A percentile compares a stretch with the other conserved stretches of the same genome.
Evolutionary conservation across 2,113 vertebrate species (phyloP).

Genomic region (Dascyllus trimaculatus): DNA sequence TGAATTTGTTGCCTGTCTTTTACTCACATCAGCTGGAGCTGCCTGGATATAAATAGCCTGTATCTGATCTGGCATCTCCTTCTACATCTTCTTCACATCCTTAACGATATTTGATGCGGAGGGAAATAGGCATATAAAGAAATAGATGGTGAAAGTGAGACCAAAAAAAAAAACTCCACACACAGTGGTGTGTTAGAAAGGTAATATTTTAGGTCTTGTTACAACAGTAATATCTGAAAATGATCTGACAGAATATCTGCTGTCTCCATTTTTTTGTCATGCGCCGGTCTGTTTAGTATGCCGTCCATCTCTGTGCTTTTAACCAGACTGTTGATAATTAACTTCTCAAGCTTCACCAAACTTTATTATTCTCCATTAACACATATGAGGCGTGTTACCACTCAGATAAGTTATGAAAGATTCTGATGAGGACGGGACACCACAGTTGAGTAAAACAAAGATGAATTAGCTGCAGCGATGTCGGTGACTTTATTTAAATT

Average conservation of each 20-base stretch:
- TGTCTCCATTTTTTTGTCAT: constrained; percentile 2
- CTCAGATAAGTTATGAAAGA: constrained; percentile 64
- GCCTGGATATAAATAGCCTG: constrained; percentile 52
- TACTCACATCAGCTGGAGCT: constrained; percentile 30
- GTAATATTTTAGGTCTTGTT: constrained; percentile 22
- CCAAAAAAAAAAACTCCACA: constrained; percentile 27
- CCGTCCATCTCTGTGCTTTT: constrained; percentile 54
- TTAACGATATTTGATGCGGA: constrained; percentile 34
- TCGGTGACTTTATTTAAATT: constrained; percentile 16
- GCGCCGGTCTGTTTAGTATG: constrained; percentile 58
- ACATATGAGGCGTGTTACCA: constrained; percentile 62
- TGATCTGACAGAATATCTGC: constrained; percentile 11
- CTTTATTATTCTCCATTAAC: constrained; percentile 77
- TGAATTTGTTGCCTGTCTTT: constrained; percentile 68
- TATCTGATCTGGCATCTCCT: constrained; percentile 41
- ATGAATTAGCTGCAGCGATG: constrained; percentile 35
- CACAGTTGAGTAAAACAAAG: constrained; percentile 31
- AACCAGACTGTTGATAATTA: constrained; percentile 72
- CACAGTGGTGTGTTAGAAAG: not conserved
- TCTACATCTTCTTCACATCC: constrained; percentile 31
- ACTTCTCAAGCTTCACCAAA: constrained; percentile 71
- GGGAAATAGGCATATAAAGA: constrained; percentile 16
- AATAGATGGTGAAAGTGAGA: constrained; percentile 27
- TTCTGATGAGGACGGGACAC: constrained; percentile 40
- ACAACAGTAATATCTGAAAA: not conserved